These are phyloP conservation scores for Suillia variegata DNA, from an alignment of 2,888 invertebrate species.

Conservation along the genomic window DNA sequence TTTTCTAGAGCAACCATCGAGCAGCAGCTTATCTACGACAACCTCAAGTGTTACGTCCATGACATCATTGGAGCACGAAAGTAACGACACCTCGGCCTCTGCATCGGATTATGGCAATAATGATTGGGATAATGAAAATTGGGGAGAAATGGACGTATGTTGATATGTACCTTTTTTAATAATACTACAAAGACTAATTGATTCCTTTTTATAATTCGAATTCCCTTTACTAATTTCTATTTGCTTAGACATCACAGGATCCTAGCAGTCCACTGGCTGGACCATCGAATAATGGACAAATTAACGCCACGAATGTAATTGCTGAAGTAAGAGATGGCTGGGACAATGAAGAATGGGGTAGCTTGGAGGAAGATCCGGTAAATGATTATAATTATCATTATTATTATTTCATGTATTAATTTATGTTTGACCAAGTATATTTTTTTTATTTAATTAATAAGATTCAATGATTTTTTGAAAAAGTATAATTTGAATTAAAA, in stretches of 20 bases:
- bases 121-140: conserved; percentile 86
- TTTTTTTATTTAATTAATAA: not conserved
- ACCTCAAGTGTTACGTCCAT: conserved; percentile 88
- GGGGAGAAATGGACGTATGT: conserved; percentile 89
- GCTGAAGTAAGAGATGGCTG: conserved; percentile 73
- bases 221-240: not conserved
- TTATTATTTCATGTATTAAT: not conserved
- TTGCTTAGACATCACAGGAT: conserved; percentile 62
- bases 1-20: conserved; percentile 81
- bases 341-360: conserved; percentile 88
- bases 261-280: conserved; percentile 59
- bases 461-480: not conserved
- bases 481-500: not conserved
- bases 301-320: conserved; percentile 62
- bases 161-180: conserved; percentile 32
- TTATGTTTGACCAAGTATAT: not conserved
- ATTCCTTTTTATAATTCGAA: too few relatives aligned
- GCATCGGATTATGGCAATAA: conserved; percentile 79
- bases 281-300: conserved; percentile 61
- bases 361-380: conserved; percentile 82
- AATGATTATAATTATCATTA: conserved; percentile 30
- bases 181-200: too few relatives aligned
- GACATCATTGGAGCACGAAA: conserved; percentile 83
- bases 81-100: conserved; percentile 75
- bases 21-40: conserved; percentile 85